These are phyloP conservation scores for Bathynomus jamesi DNA, from an alignment of 1,140 invertebrate genomes.

Conservation along the genomic window DNA sequence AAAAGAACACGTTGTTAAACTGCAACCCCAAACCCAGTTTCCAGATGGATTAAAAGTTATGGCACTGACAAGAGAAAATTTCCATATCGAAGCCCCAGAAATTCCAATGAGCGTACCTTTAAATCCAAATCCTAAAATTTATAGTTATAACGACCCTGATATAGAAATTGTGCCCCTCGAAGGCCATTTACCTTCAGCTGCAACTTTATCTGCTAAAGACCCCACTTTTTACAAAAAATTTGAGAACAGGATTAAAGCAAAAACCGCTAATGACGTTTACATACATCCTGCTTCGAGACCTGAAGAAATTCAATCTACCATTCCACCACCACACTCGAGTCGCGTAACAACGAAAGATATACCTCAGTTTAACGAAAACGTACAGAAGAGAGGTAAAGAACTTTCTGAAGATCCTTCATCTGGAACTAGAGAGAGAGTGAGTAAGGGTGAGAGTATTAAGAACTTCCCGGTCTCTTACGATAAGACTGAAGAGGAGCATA, in stretches of 20 bases:
- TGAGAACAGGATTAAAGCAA: background rate
- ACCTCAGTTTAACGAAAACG: too few species aligned
- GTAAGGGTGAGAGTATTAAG: too few species aligned
- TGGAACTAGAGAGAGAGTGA: too few species aligned
- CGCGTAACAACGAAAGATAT: too few species aligned
- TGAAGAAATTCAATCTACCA: too few species aligned
- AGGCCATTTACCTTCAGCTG: conserved; percentile 8
- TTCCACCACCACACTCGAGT: too few species aligned
- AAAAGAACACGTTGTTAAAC: background rate
- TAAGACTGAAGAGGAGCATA: too few species aligned
- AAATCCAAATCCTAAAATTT: background rate
- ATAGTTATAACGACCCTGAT: background rate
- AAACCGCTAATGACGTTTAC: background rate
- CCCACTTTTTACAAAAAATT: background rate
- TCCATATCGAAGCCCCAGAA: conserved; percentile 23
- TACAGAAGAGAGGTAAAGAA: too few species aligned
- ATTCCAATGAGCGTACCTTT: background rate
- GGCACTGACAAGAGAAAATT: conserved; percentile 25
- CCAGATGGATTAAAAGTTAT: conserved; percentile 10
- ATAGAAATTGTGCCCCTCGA: conserved; percentile 17
- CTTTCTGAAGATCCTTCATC: too few species aligned
- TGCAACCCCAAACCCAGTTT: background rate
- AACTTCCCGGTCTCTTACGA: too few species aligned
- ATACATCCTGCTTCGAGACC: background rate
- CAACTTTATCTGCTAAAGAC: background rate